Evolutionary conservation across 2,113 vertebrate genomes (phyloP).

Genomic region (Pipa parva): DNA sequence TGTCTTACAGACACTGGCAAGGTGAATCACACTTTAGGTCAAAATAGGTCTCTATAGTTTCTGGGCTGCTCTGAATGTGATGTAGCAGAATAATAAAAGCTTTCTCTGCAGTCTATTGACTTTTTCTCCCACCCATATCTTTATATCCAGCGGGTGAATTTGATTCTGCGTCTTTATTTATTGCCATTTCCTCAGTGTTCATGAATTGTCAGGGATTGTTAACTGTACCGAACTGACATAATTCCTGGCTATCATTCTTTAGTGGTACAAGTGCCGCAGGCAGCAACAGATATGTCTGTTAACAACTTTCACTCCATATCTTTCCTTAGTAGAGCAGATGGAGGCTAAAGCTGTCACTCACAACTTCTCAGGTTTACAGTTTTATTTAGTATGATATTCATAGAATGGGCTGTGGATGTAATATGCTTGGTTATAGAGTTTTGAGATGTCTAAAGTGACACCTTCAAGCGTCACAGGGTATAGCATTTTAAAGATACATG

Average conservation of each 20-base stretch:
- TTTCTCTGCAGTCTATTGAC: neutral
- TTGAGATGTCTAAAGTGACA: too few relatives aligned
- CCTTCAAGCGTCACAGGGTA: too few relatives aligned
- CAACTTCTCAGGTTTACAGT: slow-evolving; percentile 1
- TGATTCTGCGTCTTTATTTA: slow-evolving; percentile 20
- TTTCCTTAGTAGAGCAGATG: slow-evolving; percentile 24
- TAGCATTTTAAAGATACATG: too few relatives aligned
- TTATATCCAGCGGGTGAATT: slow-evolving; percentile 3
- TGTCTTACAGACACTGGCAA: too few relatives aligned
- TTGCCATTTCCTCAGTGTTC: slow-evolving; percentile 26
- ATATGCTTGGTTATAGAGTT: neutral
- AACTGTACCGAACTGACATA: slow-evolving; percentile 35
- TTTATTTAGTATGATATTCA: slow-evolving; percentile 7
- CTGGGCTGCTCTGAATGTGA: neutral
- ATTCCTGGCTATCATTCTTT: slow-evolving; percentile 25
- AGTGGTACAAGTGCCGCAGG: slow-evolving; percentile 31
- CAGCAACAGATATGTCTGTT: slow-evolving; percentile 34
- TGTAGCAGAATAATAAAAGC: neutral
- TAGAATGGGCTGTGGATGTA: neutral
- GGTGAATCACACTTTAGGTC: too few relatives aligned
- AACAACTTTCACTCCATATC: slow-evolving; percentile 29
- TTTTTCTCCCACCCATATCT: slow-evolving; percentile 9
- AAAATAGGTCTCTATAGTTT: too few relatives aligned
- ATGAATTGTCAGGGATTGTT: slow-evolving; percentile 35
- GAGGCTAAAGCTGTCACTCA: slow-evolving; percentile 25